Percentiles rank a stretch among this genome's conserved stretches.
phyloP scores from a whole-genome alignment of 2,113 vertebrate species.

The Halcyon senegalensis region DNA sequence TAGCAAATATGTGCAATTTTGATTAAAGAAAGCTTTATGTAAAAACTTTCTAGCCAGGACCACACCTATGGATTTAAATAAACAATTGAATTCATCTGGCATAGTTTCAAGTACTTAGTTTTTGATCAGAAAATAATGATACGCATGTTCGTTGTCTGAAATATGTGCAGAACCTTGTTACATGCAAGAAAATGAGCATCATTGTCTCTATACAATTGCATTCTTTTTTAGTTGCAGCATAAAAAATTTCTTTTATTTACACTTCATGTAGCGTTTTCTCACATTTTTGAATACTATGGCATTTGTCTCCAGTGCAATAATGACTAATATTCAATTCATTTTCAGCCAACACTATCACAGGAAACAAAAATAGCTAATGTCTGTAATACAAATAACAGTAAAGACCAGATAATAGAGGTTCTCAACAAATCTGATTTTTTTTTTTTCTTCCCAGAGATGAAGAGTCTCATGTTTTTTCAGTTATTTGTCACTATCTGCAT shows the following conservation, averaged over 20 bases:
- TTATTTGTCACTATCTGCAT: background rate
- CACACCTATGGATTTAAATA: background rate
- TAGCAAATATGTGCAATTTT: background rate
- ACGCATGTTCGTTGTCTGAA: background rate
- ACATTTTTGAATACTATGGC: background rate
- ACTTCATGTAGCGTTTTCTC: background rate
- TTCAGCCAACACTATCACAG: background rate
- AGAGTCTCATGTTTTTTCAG: background rate
- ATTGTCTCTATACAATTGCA: background rate
- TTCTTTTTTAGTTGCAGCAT: background rate
- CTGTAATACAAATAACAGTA: background rate
- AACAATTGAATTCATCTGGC: background rate
- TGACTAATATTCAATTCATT: constrained; percentile 26
- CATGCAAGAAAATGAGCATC: background rate
- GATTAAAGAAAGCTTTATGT: background rate
- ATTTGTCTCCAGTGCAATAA: background rate
- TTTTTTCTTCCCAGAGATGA: background rate
- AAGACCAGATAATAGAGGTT: background rate
- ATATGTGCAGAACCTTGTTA: background rate
- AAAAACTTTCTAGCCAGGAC: background rate
- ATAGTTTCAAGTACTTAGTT: background rate
- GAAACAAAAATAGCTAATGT: constrained; percentile 26
- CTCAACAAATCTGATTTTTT: background rate
- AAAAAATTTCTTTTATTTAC: background rate
- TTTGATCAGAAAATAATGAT: background rate